Evolutionary conservation across 1,140 invertebrate species (phyloP), one percentile per base, ranked within the genome.

Genomic region (Gerris buenoi): DNA sequence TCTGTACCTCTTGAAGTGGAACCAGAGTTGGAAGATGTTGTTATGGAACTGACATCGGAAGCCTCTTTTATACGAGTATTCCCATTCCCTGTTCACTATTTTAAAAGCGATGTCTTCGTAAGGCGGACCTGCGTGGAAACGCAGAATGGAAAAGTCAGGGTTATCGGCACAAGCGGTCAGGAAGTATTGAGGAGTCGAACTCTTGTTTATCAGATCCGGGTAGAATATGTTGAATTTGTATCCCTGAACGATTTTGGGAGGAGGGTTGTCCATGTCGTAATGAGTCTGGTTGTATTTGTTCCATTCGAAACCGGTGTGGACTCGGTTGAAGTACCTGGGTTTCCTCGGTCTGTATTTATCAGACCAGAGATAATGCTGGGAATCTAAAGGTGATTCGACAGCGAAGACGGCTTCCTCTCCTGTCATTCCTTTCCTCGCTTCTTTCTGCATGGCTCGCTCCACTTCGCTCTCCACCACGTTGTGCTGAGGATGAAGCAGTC

Each of bases 161-260:
- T 97, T 96, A 68, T 97, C 95, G 1, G 84, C 80, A 74, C 93
- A 95, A 0, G 93, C 87, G 58, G 89, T 96, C 84, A 91, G 79
- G 25, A 86, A 93, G 77, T 98, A 99, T 75, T 94, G 87, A 0
- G 97, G 97, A 14, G 97, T 97, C 64, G 88, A 84, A 63, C 84
- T 85, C 75, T 97, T 97, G 76, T 99, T 93, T 72, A 99, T 97
- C 58, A 99, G 82, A 83, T 99, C 97, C 0, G 97, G 97, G 82
- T 98, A 99, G 80, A 99, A 99, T 69, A 99, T 99, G 80, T 99
- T 99, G 79, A 99, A 99, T 77, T 99, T 99, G 80, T 99, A 99
- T 27, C 97, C 97, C 79, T 99, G 97, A 0, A 99, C 97, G 75
- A 99, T 98, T 81, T 99, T 99, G 0, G 97, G 97, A 22, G 97